Base-by-base conservation (phyloP, 2,113 vertebrate genomes). In the Psittacula cyanocephala region DNA sequence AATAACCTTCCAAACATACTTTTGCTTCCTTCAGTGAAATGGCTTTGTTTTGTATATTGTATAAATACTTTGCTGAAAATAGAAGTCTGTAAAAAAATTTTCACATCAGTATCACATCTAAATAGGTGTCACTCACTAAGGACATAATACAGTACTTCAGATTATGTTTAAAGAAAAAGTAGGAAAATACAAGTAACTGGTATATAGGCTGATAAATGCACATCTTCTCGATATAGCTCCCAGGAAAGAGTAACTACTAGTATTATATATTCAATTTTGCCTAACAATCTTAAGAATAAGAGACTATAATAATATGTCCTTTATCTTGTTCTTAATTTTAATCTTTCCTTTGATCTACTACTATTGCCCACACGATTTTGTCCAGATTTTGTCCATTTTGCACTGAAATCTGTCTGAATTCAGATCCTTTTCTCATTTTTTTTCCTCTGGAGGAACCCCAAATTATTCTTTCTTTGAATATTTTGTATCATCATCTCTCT, bases 321-420 rank as follows among this genome's bases (percentile, higher is more conserved):
- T 46, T 85, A 25, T n/a, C 16, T 59, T 53, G 8, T 12, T 76
- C 4, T 59, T 57, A 25, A 60, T 57, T 41, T 62, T 46, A 68
- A 25, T 52, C 3, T 67, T 80, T 52, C 8, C 7, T 67, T 90
- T 77, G 8, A 57, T 46, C 25, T 43, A 2, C 19, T 62, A 24
- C 12, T 31, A 3, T 27, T 9, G 39, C 3, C 2, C 0, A 1
- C 9, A 14, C 4, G 4, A 60, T 70, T 84, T 67, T 74, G 3
- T 65, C 27, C 27, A 46, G 4, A 4, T 71, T 71, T 93, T 83
- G 6, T 37, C 37, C 29, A 29, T 78, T 55, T 22, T 60, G 5
- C 27, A 52, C 10, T 25, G 11, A 82, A 76, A 77, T 17, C 9
- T 64, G 1, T n/a, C 14, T 41, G 14, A 78, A 78, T 29, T 3